phyloP scores from a whole-genome alignment of 2,113 vertebrate genomes.

The Tenrec ecaudatus region DNA sequence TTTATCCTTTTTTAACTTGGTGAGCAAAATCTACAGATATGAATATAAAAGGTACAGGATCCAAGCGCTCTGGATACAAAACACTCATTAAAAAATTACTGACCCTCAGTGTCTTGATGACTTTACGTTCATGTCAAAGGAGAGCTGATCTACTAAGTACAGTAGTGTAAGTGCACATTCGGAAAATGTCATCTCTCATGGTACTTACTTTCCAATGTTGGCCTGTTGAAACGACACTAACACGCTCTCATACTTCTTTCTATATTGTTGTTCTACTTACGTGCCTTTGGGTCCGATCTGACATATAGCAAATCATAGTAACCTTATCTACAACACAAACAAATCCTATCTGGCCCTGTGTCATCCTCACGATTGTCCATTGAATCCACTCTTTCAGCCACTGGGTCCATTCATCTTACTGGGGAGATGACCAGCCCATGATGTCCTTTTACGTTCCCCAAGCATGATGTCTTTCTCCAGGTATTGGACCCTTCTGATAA shows the following conservation, averaged over 20 bases:
- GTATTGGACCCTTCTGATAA: too few relatives aligned
- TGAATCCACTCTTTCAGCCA: too few relatives aligned
- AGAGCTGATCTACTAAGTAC: neutral
- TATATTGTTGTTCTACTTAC: too few relatives aligned
- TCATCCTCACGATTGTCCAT: too few relatives aligned
- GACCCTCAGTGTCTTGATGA: neutral
- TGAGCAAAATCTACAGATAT: neutral
- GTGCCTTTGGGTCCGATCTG: too few relatives aligned
- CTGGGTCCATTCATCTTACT: too few relatives aligned
- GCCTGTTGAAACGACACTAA: neutral
- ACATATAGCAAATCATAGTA: too few relatives aligned
- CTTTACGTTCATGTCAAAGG: neutral
- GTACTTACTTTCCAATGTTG: neutral
- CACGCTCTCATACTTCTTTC: neutral
- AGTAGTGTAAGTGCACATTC: neutral
- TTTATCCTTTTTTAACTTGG: neutral
- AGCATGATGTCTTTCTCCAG: too few relatives aligned
- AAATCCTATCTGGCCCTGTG: too few relatives aligned
- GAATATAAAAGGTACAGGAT: neutral
- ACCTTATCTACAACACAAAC: too few relatives aligned
- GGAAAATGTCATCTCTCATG: neutral
- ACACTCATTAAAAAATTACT: neutral
- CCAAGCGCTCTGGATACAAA: neutral
- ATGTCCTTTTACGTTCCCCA: too few relatives aligned
- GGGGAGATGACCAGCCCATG: too few relatives aligned